Percentiles rank a stretch among this genome's conserved stretches.
These are phyloP conservation scores for Trichogramma pretiosum DNA, from an alignment of 1,140 invertebrate species.

Conservation along the genomic window DNA sequence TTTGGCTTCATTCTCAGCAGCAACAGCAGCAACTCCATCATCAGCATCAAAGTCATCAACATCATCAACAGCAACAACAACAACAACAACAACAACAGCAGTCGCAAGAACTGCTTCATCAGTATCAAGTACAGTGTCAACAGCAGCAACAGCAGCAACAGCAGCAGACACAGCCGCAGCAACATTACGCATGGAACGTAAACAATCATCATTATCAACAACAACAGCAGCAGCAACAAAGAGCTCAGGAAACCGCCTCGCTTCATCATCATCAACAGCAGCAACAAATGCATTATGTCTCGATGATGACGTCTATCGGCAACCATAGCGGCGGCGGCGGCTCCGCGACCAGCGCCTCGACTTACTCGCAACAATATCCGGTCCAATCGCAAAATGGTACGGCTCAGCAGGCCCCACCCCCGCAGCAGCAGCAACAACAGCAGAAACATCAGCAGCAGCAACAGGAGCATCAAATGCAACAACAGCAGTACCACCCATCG, in stretches of 20 bases:
- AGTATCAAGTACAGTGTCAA: constrained; percentile 15
- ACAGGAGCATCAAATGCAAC: constrained; percentile 22
- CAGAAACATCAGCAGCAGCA: constrained; percentile 21
- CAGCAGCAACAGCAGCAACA: constrained; percentile 16
- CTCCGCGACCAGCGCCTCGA: too few species aligned
- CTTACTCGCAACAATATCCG: constrained; percentile 33
- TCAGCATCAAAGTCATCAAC: constrained; percentile 21
- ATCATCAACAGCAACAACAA: constrained; percentile 17
- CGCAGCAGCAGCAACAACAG: constrained; percentile 22
- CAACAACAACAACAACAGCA: constrained; percentile 16
- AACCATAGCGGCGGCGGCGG: background rate
- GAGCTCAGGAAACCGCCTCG: constrained; percentile 22
- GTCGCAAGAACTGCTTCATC: constrained; percentile 18
- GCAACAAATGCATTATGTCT: constrained; percentile 15
- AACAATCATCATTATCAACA: background rate
- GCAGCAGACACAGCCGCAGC: constrained; percentile 17
- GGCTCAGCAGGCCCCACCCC: constrained; percentile 22
- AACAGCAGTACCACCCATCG: constrained; percentile 22
- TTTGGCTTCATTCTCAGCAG: constrained; percentile 37
- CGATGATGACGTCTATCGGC: constrained; percentile 16
- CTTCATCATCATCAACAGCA: constrained; percentile 21
- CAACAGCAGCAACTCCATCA: constrained; percentile 22
- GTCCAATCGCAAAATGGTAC: constrained; percentile 29
- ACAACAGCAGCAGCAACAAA: constrained; percentile 17
- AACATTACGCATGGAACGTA: constrained; percentile 3